Percentiles rank a stretch among this genome's conserved stretches.
phyloP scores from a whole-genome alignment of 2,113 vertebrate genomes.

The Petromus typicus region DNA sequence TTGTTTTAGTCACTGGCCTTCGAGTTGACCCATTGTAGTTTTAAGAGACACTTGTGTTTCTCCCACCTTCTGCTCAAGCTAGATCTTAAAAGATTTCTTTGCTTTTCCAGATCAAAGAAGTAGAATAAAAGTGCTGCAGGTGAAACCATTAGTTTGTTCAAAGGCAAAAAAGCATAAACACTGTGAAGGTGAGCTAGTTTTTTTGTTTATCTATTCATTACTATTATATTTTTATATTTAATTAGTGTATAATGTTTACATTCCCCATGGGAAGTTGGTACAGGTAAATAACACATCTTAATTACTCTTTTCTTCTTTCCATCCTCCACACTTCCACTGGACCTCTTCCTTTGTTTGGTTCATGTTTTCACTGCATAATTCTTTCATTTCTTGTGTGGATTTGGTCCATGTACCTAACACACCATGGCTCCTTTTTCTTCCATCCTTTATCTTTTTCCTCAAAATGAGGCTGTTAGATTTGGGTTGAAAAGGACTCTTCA shows the following conservation, averaged over 20 bases:
- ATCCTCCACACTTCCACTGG: neutral
- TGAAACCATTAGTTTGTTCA: neutral
- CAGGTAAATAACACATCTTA: neutral
- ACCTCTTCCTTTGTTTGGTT: neutral
- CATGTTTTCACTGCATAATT: neutral
- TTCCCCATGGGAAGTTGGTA: neutral
- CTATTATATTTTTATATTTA: neutral
- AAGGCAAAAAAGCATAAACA: neutral
- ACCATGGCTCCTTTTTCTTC: neutral
- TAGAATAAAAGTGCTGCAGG: neutral
- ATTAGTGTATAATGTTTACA: neutral
- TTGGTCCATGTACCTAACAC: neutral
- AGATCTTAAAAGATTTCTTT: neutral
- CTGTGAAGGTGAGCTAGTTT: neutral
- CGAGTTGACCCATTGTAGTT: neutral
- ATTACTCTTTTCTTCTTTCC: neutral
- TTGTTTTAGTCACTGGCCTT: neutral
- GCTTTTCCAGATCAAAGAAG: neutral
- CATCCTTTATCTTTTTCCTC: neutral
- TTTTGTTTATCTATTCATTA: neutral
- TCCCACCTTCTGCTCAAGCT: neutral
- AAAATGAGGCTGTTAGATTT: no score
- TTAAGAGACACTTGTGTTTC: neutral
- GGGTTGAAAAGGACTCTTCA: constrained; percentile 85
- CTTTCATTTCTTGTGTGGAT: neutral